Percentiles rank a stretch among this genome's conserved stretches.
Evolutionary conservation across 2,888 invertebrate genomes (phyloP).

Genomic region (Diarsia mendica): DNA sequence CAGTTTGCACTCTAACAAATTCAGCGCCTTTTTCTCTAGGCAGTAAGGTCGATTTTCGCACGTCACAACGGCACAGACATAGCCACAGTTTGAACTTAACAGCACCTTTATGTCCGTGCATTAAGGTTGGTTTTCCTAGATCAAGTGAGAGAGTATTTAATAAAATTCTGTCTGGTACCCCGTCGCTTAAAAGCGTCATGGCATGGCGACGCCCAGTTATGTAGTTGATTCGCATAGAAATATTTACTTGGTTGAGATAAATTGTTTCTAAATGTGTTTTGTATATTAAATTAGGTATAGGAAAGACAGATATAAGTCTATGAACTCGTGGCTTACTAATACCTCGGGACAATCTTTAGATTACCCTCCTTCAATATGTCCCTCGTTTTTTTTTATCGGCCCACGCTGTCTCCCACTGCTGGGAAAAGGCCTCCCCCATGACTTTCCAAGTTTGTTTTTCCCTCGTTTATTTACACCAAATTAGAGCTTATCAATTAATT

Average conservation of each 20-base stretch:
- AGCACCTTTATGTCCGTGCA: background rate
- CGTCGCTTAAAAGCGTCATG: constrained; percentile 21
- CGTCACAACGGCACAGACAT: background rate
- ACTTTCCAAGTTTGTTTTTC: no score
- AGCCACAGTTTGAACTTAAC: background rate
- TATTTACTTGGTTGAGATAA: background rate
- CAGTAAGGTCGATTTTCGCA: background rate
- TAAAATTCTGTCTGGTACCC: constrained; percentile 6
- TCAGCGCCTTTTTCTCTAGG: background rate
- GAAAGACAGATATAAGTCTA: no score
- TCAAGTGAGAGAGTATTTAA: background rate
- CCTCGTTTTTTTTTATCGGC: no score
- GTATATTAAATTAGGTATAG: background rate
- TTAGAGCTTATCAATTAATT: no score
- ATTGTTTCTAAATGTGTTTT: background rate
- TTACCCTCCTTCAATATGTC: no score
- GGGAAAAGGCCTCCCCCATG: no score
- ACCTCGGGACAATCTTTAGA: no score
- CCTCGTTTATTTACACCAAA: no score
- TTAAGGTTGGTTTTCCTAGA: background rate
- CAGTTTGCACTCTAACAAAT: no score
- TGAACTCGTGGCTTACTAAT: no score
- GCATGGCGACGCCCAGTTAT: constrained; percentile 27
- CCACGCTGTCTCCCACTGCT: no score
- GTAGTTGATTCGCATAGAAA: background rate